These are phyloP conservation scores for Tenthredo mesomela DNA, from an alignment of 2,888 invertebrate genomes.

Conservation along the genomic window DNA sequence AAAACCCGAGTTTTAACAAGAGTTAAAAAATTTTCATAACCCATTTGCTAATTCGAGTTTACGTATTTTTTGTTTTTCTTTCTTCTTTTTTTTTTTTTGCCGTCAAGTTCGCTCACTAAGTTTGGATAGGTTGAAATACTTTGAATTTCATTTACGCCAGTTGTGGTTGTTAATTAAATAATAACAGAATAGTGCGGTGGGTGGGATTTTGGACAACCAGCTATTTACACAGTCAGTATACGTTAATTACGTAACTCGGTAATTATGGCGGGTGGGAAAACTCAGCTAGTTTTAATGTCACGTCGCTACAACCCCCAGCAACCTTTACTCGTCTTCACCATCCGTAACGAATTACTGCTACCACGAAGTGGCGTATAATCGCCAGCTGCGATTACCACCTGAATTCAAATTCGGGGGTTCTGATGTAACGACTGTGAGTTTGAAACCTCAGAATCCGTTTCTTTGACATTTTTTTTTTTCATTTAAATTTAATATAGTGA, in stretches of 20 bases:
- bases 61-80: too few species aligned
- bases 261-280: slow-evolving; percentile 34
- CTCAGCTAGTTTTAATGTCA: slow-evolving; percentile 45
- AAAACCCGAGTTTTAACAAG: not conserved
- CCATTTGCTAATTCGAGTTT: not conserved
- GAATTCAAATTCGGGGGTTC: slow-evolving; percentile 27
- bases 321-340: slow-evolving; percentile 5
- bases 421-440: not conserved
- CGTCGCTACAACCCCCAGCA: slow-evolving; percentile 5
- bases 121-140: not conserved
- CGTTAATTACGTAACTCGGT: slow-evolving; percentile 36
- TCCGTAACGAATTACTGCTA: slow-evolving; percentile 38
- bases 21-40: not conserved
- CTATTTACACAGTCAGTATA: not conserved
- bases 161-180: not conserved
- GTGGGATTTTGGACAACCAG: not conserved
- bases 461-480: too few species aligned
- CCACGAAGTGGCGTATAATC: slow-evolving; percentile 26
- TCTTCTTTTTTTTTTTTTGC: not conserved
- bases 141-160: not conserved
- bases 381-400: slow-evolving; percentile 28
- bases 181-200: not conserved
- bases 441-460: not conserved
- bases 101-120: not conserved
- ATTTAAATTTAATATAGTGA: too few species aligned